Evolutionary conservation across 2,113 vertebrate genomes (phyloP).

Genomic region (Laticauda colubrina): DNA sequence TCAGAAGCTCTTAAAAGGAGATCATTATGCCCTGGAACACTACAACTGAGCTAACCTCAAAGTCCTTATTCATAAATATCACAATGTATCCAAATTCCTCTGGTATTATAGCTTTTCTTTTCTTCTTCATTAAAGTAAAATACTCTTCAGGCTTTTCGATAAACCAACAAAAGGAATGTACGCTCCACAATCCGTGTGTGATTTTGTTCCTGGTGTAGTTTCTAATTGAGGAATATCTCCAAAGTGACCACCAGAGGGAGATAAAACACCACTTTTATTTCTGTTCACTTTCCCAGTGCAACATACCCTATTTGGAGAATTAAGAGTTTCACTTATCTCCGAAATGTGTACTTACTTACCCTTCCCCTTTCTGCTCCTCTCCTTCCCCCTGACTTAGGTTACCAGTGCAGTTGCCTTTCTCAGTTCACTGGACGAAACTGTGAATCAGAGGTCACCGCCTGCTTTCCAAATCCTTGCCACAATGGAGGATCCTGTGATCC

Average conservation of each 20-base stretch:
- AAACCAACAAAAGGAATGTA: not conserved
- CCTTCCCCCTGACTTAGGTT: constrained; percentile 71
- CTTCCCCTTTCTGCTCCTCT: constrained; percentile 10
- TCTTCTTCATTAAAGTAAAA: not conserved
- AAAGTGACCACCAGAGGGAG: constrained; percentile 21
- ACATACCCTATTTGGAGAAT: not conserved
- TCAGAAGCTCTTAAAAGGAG: no score
- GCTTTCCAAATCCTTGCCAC: constrained; percentile 91
- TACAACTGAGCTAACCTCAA: not conserved
- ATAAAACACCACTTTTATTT: not conserved
- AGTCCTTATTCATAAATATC: not conserved
- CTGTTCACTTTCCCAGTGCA: not conserved
- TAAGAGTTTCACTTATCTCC: rapidly evolving
- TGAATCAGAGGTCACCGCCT: constrained; percentile 91
- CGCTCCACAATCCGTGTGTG: not conserved
- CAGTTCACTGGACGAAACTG: constrained; percentile 91
- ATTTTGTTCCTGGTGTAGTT: not conserved
- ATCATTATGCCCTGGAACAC: no score
- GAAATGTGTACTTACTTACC: not conserved
- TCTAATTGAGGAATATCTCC: not conserved
- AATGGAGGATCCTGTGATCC: constrained; percentile 88
- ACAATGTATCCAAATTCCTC: not conserved
- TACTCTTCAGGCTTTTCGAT: not conserved
- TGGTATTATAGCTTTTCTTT: not conserved
- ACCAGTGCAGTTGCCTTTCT: constrained; percentile 86